Evolutionary conservation across 2,113 vertebrate species (phyloP).

Genomic region (Bucco capensis): DNA sequence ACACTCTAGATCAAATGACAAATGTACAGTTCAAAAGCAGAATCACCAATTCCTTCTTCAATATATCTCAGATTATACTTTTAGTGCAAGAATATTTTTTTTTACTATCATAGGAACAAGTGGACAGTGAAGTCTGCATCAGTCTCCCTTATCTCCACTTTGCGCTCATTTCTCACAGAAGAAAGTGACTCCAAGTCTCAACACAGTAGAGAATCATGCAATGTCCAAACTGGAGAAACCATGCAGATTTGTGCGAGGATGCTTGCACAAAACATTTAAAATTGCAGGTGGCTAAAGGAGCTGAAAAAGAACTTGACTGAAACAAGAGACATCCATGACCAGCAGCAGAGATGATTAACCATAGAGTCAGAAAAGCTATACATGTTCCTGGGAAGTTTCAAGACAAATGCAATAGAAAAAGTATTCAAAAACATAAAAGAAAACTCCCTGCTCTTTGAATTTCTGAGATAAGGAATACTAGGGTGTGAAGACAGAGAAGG

Average conservation of each 20-base stretch:
- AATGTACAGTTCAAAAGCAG: background rate
- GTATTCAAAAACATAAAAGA: background rate
- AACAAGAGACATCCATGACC: background rate
- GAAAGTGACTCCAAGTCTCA: background rate
- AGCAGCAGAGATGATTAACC: background rate
- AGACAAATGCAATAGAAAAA: background rate
- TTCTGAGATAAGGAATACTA: background rate
- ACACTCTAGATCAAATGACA: background rate
- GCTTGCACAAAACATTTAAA: background rate
- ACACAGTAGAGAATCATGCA: background rate
- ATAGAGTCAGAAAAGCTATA: background rate
- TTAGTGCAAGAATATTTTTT: background rate
- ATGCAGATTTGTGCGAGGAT: background rate
- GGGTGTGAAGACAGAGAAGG: background rate
- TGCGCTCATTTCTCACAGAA: background rate
- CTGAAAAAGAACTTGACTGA: background rate
- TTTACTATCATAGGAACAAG: background rate
- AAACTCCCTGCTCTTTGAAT: background rate
- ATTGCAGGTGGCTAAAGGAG: background rate
- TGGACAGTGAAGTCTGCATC: background rate
- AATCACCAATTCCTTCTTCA: background rate
- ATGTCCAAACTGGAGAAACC: background rate
- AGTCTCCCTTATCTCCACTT: background rate
- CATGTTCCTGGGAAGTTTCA: background rate
- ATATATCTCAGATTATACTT: background rate